Percentiles rank a stretch among this genome's conserved stretches.
These are phyloP conservation scores for Pseudochromis fuscus DNA, from an alignment of 2,797 vertebrate genomes.

Conservation along the genomic window DNA sequence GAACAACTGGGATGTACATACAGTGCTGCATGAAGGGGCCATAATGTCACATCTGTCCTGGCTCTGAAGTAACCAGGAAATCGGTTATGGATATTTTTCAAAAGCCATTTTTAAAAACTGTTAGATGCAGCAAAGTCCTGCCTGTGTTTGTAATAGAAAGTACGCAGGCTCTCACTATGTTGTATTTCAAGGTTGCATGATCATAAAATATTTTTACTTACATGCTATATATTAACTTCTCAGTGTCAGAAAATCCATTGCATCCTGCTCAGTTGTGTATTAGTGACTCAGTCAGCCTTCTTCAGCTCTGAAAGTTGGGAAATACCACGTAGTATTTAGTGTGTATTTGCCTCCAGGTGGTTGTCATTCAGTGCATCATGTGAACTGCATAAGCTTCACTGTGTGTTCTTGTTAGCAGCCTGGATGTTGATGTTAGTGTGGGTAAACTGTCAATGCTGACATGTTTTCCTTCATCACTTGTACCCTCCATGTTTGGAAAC, in stretches of 20 bases:
- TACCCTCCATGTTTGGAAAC: neutral
- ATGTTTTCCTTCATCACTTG: neutral
- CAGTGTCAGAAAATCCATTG: neutral
- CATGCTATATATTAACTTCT: neutral
- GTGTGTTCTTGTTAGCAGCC: neutral
- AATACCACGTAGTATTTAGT: neutral
- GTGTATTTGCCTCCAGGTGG: constrained; percentile 7
- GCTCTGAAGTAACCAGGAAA: neutral
- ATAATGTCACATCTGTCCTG: neutral
- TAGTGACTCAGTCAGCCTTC: neutral
- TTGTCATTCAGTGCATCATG: neutral
- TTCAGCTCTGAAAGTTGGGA: constrained; percentile 3
- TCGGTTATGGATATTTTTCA: no score
- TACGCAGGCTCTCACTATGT: neutral
- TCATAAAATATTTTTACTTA: neutral
- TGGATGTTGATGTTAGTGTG: neutral
- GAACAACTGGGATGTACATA: no score
- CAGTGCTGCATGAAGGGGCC: no score
- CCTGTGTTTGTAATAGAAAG: neutral
- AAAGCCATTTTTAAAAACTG: no score
- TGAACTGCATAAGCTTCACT: neutral
- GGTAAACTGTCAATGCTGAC: no score
- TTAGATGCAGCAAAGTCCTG: neutral
- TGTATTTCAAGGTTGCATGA: neutral
- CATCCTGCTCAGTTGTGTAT: neutral